Evolutionary conservation across 1,140 invertebrate species (phyloP), one percentile per base, ranked within the genome.

Genomic region (Antheraea mylitta): DNA sequence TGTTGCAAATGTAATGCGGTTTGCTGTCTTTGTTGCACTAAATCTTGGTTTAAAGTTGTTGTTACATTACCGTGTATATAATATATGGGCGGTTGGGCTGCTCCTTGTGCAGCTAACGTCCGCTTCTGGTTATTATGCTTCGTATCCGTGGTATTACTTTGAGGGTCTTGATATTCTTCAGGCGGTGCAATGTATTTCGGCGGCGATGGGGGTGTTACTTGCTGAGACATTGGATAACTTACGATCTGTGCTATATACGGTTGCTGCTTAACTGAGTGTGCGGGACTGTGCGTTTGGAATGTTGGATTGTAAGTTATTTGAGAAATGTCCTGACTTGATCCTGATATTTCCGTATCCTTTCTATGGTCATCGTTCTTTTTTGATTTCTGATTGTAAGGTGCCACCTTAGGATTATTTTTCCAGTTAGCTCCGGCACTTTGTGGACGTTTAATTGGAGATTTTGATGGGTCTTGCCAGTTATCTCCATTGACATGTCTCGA

Each of bases 251-350:
- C 87, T 70, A 92, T 92, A 66, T 92, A 93, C 6, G 92, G 92
- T 70, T 92, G 91, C 19, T 87, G 84, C 62, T 91, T 89, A 7
- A 81, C 75, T 7, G 86, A 80, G 71, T 92, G 92, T 19, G 92
- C 88, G 4, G 92, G 92, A 79, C 92, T 93, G 67, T 92, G 90
- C 3, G 89, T 92, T 80, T 93, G 91, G 90, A 93, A 93, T 89
- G 92, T 93, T 64, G 91, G 92, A 64, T 93, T 93, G 70, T 85
- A 93, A 3, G 92, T 93, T 53, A 93, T 89, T 77, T 92, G 92
- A 3, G 92, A 92, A 37, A 81, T 75, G 59, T 93, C 91, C 72
- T 85, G 83, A 68, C 81, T 78, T 70, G 83, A 77, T 48, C 85
- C 78, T 61, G 78, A 68, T 45, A 75, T 69, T 45, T 91, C 81